A percentile compares a stretch with the other conserved stretches of the same genome.
These are phyloP conservation scores for Elaphurus davidianus DNA, from an alignment of 2,113 vertebrate genomes.

Conservation along the genomic window DNA sequence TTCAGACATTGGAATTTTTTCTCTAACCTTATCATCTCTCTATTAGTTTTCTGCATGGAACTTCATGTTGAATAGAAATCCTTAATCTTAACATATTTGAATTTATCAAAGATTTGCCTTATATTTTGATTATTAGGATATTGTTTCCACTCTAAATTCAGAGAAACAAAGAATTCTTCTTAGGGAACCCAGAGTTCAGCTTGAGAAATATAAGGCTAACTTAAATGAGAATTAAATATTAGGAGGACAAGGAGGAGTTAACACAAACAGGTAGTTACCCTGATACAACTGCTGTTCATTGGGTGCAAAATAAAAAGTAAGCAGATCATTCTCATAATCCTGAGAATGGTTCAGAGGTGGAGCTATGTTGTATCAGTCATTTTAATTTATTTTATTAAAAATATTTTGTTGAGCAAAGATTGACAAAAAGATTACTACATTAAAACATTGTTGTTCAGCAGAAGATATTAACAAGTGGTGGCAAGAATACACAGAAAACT, in stretches of 20 bases:
- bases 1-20: background rate
- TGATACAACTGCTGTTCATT: background rate
- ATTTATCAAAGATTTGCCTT: background rate
- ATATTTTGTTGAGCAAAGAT: background rate
- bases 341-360: background rate
- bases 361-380: background rate
- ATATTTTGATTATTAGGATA: background rate
- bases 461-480: background rate
- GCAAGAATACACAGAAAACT: background rate
- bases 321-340: background rate
- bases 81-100: background rate
- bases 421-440: background rate
- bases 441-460: background rate
- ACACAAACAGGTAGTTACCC: background rate
- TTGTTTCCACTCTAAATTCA: background rate
- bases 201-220: background rate
- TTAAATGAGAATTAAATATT: background rate
- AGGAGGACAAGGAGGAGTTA: background rate
- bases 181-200: background rate
- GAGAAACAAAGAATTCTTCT: background rate
- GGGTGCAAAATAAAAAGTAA: background rate
- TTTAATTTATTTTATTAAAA: background rate
- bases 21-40: background rate
- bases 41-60: background rate
- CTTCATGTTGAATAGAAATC: background rate